Evolutionary conservation across 2,888 invertebrate species (phyloP), one percentile per base, ranked within the genome.

Genomic region (Drosophila lutescens): DNA sequence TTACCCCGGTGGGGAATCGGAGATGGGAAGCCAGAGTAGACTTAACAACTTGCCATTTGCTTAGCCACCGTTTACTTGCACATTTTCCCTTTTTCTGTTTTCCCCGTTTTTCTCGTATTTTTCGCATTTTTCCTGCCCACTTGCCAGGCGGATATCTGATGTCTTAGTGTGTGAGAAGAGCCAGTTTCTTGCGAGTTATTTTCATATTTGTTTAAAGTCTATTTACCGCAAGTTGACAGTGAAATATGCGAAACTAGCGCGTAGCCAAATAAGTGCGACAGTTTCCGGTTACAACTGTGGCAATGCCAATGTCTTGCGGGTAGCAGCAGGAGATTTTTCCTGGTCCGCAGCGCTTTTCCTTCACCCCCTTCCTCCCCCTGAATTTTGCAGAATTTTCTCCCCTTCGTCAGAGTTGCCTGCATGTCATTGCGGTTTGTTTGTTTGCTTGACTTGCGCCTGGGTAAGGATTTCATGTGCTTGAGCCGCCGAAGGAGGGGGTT

Each of bases 181-280:
- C 71, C 67, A 68, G 69, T 74, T 80, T 68, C 80, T 81, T 82
- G 69, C 83, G 71, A 84, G 86, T 80, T 84, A 85, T 83, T 83
- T 85, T 83, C 84, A 85, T 85, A 85, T 85, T 85, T 85, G 86
- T 85, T 86, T 85, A 85, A 85, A 85, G 85, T 86, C 86, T 85
- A 85, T 85, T 85, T 85, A 85, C 85, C 85, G 85, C 85, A 85
- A 85, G 85, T 86, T 85, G 85, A 85, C 85, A 85, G 85, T 85
- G 85, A 85, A 85, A 85, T 85, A 85, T 85, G 85, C 86, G 85
- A 86, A 84, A 85, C 84, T 84, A 85, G 85, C 85, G 85, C 86
- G 85, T 85, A 85, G 85, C 84, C 84, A 85, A 85, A 85, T 85
- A 85, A 85, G 86, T 85, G 84, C 85, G 85, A 86, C 85, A 86